These are phyloP conservation scores for Hirundichthys speculiger DNA, from an alignment of 2,113 vertebrate species.

Conservation along the genomic window DNA sequence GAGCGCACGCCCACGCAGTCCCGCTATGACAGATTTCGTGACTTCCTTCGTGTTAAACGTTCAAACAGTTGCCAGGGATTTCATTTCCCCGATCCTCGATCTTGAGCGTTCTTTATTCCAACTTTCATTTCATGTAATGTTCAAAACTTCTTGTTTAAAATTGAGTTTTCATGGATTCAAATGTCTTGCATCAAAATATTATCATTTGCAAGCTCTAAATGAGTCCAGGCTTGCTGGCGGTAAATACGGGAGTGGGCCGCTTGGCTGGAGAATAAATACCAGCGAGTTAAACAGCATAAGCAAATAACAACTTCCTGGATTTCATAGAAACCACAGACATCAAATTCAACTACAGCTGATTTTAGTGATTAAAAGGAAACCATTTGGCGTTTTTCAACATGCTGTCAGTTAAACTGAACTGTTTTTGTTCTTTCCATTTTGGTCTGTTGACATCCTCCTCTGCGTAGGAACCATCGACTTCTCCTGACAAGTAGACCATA, in stretches of 20 bases:
- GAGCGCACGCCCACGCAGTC: constrained; percentile 7
- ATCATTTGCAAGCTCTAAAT: constrained; percentile 18
- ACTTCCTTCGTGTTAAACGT: background rate
- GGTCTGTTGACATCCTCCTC: constrained; percentile 18
- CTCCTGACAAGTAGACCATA: background rate
- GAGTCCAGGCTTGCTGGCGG: constrained; percentile 34
- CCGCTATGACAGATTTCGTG: background rate
- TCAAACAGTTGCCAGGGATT: no score
- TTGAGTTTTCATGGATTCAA: constrained; percentile 4
- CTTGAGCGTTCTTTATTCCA: no score
- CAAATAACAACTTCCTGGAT: constrained; percentile 47
- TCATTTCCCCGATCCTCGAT: no score
- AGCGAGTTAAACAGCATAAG: constrained; percentile 43
- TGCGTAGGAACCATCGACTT: constrained; percentile 1
- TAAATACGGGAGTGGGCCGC: constrained; percentile 7
- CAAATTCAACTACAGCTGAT: constrained; percentile 41
- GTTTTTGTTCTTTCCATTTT: constrained; percentile 32
- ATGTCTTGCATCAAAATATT: constrained; percentile 10
- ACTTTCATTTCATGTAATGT: no score
- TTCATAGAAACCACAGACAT: constrained; percentile 42
- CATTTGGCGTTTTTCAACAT: constrained; percentile 35
- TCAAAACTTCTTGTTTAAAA: background rate
- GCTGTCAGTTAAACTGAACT: constrained; percentile 20
- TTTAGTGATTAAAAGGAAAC: constrained; percentile 47
- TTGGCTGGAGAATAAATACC: constrained; percentile 24